These are phyloP conservation scores for Calliopum simillimum DNA, from an alignment of 2,888 invertebrate species.

Conservation along the genomic window DNA sequence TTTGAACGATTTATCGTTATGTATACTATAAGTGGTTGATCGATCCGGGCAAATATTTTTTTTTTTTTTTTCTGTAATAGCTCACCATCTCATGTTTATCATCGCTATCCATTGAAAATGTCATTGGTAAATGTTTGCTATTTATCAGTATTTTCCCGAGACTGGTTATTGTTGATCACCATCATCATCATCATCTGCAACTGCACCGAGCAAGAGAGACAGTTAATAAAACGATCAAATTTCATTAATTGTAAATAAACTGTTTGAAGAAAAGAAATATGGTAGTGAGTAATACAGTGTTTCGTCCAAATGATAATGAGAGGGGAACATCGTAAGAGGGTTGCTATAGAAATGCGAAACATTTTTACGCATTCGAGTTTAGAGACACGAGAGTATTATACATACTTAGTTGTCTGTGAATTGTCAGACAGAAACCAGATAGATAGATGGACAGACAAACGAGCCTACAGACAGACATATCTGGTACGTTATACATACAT, in stretches of 20 bases:
- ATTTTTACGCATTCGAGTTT: conserved; percentile 47
- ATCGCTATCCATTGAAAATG: conserved; percentile 34
- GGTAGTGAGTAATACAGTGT: neutral
- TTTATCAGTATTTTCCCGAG: neutral
- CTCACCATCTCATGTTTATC: neutral
- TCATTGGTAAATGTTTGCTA: conserved; percentile 33
- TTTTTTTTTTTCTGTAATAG: neutral
- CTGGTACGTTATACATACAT: conserved; percentile 16
- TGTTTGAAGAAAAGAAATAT: conserved; percentile 30
- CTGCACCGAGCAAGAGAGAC: no score
- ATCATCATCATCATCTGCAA: no score
- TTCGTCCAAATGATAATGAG: neutral
- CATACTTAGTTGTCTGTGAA: conserved; percentile 28
- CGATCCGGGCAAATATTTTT: conserved; percentile 22
- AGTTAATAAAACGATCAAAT: conserved; percentile 63
- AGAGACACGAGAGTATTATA: no score
- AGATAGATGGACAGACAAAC: conserved; percentile 21
- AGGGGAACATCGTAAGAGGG: neutral
- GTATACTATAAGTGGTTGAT: conserved; percentile 2
- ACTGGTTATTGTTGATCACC: conserved; percentile 22
- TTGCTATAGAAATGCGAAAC: conserved; percentile 45
- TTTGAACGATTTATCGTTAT: no score
- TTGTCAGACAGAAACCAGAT: conserved; percentile 14
- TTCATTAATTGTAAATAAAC: conserved; percentile 62
- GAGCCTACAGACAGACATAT: conserved; percentile 23